phyloP scores from a whole-genome alignment of 2,797 vertebrate species.

The Clarias pachynema region DNA sequence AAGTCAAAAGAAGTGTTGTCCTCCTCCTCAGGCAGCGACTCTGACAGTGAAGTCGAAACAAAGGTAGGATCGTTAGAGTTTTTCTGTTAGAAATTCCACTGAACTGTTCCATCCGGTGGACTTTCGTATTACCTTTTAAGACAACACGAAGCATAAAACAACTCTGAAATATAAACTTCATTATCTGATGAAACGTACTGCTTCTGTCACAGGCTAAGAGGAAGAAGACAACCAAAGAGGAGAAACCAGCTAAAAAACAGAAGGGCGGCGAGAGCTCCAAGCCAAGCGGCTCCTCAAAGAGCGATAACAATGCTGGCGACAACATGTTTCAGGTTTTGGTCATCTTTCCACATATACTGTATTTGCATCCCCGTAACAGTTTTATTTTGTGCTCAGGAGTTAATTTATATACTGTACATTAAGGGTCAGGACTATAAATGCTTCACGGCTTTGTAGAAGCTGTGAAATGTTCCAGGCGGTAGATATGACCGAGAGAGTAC shows the following conservation, averaged over 20 bases:
- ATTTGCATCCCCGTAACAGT: not conserved
- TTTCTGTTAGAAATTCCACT: not conserved
- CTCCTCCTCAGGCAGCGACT: constrained; percentile 92
- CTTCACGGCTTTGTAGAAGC: not conserved
- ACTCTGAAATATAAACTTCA: not conserved
- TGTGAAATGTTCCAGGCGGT: not conserved
- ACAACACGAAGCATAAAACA: not conserved
- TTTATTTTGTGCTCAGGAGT: too few relatives aligned
- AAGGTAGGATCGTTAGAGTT: constrained; percentile 77
- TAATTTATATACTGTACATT: too few relatives aligned
- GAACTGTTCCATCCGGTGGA: not conserved
- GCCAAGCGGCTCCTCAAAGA: constrained; percentile 86
- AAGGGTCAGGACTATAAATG: not conserved
- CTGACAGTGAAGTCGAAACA: constrained; percentile 92
- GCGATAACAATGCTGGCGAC: constrained; percentile 78
- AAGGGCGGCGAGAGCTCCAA: constrained; percentile 93
- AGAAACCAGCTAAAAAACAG: constrained; percentile 90
- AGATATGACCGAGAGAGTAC: not conserved
- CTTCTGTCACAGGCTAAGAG: constrained; percentile 81
- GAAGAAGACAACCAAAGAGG: constrained; percentile 85
- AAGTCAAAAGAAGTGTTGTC: constrained; percentile 96
- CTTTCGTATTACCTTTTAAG: not conserved
- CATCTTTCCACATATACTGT: not conserved
- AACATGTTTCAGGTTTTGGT: constrained; percentile 92
- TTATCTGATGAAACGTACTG: not conserved